Percentiles rank a stretch among this genome's conserved stretches.
Evolutionary conservation across 2,113 vertebrate species (phyloP).

Genomic region (Spermophilus dauricus): DNA sequence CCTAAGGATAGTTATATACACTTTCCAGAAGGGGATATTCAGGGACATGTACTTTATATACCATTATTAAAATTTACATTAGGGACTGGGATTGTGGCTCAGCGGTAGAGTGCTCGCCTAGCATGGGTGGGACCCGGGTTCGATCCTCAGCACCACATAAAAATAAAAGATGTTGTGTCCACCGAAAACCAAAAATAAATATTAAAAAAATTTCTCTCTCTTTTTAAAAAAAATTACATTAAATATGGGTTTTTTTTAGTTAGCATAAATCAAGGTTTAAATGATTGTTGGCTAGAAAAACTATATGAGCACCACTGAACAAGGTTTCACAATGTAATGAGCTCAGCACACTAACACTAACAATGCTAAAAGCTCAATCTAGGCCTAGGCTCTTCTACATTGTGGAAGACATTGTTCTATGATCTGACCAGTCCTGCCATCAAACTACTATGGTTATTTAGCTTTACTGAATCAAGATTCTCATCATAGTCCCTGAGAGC

Average conservation of each 20-base stretch:
- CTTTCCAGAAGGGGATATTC: background rate
- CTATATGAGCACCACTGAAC: background rate
- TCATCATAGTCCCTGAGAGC: background rate
- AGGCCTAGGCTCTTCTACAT: background rate
- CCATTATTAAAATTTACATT: background rate
- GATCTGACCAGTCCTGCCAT: background rate
- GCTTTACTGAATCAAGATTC: background rate
- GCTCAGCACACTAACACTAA: background rate
- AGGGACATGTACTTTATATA: slow-evolving; percentile 22
- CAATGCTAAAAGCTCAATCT: background rate
- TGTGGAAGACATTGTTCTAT: background rate
- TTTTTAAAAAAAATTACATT: background rate
- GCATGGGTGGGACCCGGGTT: too few species aligned
- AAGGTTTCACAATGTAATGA: background rate
- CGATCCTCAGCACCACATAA: too few species aligned
- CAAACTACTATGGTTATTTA: background rate
- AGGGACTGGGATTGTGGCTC: too few species aligned
- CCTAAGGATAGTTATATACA: background rate
- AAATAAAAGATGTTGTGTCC: too few species aligned
- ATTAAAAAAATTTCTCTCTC: too few species aligned
- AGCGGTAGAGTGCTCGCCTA: too few species aligned
- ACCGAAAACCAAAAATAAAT: too few species aligned
- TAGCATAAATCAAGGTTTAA: background rate
- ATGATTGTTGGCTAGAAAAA: background rate
- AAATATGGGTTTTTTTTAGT: background rate